Percentiles rank a stretch among this genome's conserved stretches.
These are phyloP conservation scores for Eurystomus glaucurus DNA, from an alignment of 2,797 vertebrate genomes.

Conservation along the genomic window DNA sequence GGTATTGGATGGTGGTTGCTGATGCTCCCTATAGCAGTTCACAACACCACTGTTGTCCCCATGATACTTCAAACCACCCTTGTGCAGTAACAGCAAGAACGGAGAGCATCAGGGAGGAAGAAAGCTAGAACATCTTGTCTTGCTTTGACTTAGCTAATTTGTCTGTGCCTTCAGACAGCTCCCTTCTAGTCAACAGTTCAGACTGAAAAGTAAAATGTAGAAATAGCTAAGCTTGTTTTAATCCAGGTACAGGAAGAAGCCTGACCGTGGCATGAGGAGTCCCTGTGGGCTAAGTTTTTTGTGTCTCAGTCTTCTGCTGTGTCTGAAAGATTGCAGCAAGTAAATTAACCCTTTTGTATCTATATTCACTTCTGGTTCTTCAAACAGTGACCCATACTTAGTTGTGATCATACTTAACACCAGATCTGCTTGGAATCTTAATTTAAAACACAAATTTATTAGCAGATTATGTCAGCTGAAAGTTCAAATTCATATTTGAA, in stretches of 20 bases:
- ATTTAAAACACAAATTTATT: constrained; percentile 11
- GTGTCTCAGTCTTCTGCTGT: not conserved
- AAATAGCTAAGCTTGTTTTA: not conserved
- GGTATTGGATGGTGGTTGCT: not conserved
- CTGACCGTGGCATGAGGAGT: not conserved
- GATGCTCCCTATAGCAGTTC: not conserved
- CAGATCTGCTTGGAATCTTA: not conserved
- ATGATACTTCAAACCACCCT: not conserved
- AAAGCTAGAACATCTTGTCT: not conserved
- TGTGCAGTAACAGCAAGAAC: not conserved
- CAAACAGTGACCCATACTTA: not conserved
- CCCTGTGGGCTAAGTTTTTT: not conserved
- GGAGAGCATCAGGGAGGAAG: not conserved
- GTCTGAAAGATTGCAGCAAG: not conserved
- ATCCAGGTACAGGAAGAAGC: not conserved
- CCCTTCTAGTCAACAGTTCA: not conserved
- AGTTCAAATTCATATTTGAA: constrained; percentile 3
- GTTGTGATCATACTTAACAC: not conserved
- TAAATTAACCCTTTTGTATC: not conserved
- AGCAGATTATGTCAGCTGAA: not conserved
- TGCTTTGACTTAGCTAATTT: not conserved
- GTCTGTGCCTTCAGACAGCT: not conserved
- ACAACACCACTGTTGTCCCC: not conserved
- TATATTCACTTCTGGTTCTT: not conserved
- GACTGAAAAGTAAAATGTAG: not conserved